Conservation (phyloP, 2,113 vertebrate genomes). For the Sardina pilchardus region DNA sequence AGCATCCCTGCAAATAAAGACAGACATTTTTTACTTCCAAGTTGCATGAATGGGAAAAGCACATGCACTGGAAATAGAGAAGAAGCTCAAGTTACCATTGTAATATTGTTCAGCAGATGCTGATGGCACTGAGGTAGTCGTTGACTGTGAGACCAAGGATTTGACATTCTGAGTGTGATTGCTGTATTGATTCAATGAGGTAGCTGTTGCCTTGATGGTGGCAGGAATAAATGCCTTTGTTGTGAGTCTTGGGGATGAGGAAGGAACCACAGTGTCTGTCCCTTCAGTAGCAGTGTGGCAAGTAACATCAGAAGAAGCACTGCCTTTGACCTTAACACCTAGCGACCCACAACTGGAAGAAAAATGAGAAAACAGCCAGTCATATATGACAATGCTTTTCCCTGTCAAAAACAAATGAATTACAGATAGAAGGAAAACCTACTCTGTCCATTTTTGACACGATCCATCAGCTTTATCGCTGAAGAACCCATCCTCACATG, state of each 20-base stretch:
- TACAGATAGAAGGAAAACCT: constrained; percentile 17
- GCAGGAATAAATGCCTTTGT: neutral
- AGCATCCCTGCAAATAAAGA: neutral
- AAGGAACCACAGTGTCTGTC: too few species aligned
- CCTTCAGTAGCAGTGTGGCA: neutral
- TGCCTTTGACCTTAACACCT: neutral
- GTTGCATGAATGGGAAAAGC: neutral
- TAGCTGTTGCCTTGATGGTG: neutral
- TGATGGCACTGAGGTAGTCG: neutral
- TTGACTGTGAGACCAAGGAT: neutral
- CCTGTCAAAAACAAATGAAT: neutral
- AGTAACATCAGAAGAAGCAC: neutral
- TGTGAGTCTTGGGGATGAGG: neutral
- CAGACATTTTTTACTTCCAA: neutral
- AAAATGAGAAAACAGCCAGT: neutral
- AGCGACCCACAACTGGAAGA: constrained; percentile 18
- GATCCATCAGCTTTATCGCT: neutral
- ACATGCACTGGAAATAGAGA: neutral
- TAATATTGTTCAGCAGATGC: neutral
- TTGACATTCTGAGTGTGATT: neutral
- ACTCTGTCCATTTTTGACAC: constrained; percentile 37
- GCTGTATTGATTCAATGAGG: neutral
- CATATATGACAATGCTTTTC: neutral
- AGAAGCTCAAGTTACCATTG: neutral
- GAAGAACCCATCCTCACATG: constrained; percentile 1